Evolutionary conservation across 2,113 vertebrate genomes (phyloP).

Genomic region (Microcebus lehilahytsara): DNA sequence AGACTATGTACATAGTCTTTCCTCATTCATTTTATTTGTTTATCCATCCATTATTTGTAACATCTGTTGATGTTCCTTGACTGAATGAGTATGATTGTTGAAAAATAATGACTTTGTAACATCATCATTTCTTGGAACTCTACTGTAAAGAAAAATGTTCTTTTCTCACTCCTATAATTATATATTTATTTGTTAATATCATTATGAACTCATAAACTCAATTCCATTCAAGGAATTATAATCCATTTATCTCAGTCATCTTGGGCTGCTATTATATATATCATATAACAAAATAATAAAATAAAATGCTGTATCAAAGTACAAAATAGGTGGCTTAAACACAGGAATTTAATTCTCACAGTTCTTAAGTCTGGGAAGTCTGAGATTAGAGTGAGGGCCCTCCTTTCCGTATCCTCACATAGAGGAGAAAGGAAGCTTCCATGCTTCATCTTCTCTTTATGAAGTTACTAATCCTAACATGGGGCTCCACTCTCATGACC

Average conservation of each 20-base stretch:
- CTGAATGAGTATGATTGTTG: not conserved
- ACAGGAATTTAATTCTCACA: not conserved
- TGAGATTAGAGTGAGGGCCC: not conserved
- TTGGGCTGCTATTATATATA: not conserved
- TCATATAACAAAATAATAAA: not conserved
- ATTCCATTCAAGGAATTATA: not conserved
- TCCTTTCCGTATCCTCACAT: not conserved
- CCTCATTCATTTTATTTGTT: not conserved
- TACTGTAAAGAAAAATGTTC: not conserved
- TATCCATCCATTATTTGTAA: not conserved
- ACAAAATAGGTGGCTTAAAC: not conserved
- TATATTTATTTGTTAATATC: not conserved
- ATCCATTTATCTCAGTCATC: not conserved
- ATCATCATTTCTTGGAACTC: too few relatives aligned
- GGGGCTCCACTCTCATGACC: not conserved
- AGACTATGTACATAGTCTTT: not conserved
- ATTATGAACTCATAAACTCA: not conserved
- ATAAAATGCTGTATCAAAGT: not conserved
- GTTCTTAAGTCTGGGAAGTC: not conserved
- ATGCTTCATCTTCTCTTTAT: not conserved
- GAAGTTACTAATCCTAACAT: not conserved
- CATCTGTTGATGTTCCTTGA: not conserved
- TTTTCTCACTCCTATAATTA: not conserved
- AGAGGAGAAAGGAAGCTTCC: not conserved
- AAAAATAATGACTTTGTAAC: too few relatives aligned